Evolutionary conservation across 23 tunicate species (phyloP).

Genomic region (Trididemnum miniatum): DNA sequence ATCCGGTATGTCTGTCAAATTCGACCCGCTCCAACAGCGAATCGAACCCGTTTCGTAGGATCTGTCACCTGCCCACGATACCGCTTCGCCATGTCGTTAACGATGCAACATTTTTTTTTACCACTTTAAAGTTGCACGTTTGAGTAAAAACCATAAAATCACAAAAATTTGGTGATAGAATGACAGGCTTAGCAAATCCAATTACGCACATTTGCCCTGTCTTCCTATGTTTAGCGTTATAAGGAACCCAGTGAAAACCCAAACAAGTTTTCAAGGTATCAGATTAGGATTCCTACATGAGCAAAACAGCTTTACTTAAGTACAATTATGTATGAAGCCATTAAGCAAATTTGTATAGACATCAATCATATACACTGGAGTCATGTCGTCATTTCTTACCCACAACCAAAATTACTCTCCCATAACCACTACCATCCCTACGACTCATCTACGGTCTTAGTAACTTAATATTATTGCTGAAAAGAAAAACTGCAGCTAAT

Average conservation of each 20-base stretch:
- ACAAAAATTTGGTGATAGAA: too few relatives aligned
- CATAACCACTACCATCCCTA: not conserved
- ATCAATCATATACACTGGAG: conserved; percentile 21
- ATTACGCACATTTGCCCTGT: too few relatives aligned
- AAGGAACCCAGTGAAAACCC: conserved; percentile 6
- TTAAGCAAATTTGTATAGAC: not conserved
- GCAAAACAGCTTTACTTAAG: not conserved
- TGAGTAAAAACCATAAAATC: too few relatives aligned
- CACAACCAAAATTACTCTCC: conserved; percentile 18
- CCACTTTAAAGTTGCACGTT: too few relatives aligned
- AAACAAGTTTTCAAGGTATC: not conserved
- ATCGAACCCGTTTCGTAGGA: too few relatives aligned
- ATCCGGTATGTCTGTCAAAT: too few relatives aligned
- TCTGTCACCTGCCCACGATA: too few relatives aligned
- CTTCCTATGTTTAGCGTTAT: too few relatives aligned
- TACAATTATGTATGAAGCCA: conserved; percentile 2
- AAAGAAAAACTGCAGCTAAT: not conserved
- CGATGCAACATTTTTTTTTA: too few relatives aligned
- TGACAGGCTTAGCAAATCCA: too few relatives aligned
- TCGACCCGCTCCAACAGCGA: too few relatives aligned
- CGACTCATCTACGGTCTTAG: not conserved
- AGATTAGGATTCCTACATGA: not conserved
- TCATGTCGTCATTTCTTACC: conserved; percentile 30
- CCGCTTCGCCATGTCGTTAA: too few relatives aligned
- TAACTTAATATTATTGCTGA: conserved; percentile 3